These are phyloP conservation scores for Polyommatus icarus DNA, from an alignment of 2,888 invertebrate species.

Conservation along the genomic window DNA sequence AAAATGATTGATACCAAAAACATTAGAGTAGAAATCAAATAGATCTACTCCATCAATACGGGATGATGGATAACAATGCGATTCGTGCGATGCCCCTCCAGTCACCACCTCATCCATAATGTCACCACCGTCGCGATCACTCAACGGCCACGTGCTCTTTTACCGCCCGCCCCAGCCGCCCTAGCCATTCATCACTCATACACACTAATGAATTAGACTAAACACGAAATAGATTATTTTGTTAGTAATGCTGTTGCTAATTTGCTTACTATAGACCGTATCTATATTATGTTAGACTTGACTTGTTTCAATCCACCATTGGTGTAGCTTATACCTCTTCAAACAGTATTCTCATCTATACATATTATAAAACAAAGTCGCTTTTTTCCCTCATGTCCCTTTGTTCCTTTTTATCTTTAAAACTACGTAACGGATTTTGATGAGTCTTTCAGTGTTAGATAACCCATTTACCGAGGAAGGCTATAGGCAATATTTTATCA, in stretches of 20 bases:
- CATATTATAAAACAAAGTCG: too few relatives aligned
- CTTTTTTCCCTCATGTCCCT: too few relatives aligned
- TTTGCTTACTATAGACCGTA: neutral
- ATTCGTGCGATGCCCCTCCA: conserved; percentile 50
- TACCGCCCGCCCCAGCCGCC: neutral
- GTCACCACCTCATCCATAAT: conserved; percentile 60
- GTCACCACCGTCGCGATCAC: conserved; percentile 56
- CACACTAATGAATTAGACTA: neutral
- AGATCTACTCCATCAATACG: conserved; percentile 64
- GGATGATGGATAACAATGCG: conserved; percentile 72
- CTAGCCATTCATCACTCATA: conserved; percentile 14
- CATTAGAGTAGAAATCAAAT: conserved; percentile 23
- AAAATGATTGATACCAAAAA: conserved; percentile 16
- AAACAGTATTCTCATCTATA: too few relatives aligned
- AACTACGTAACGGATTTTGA: too few relatives aligned
- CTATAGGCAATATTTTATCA: too few relatives aligned
- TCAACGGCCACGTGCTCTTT: conserved; percentile 44
- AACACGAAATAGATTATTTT: conserved; percentile 3
- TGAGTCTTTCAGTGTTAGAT: too few relatives aligned
- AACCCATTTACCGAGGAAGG: too few relatives aligned
- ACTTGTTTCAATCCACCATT: too few relatives aligned
- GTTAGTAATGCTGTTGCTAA: neutral
- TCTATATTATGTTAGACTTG: too few relatives aligned
- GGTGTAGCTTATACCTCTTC: too few relatives aligned
- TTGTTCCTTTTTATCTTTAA: too few relatives aligned